phyloP scores from a whole-genome alignment of 2,888 invertebrate species.

The Zhuqinia jingwanae region DNA sequence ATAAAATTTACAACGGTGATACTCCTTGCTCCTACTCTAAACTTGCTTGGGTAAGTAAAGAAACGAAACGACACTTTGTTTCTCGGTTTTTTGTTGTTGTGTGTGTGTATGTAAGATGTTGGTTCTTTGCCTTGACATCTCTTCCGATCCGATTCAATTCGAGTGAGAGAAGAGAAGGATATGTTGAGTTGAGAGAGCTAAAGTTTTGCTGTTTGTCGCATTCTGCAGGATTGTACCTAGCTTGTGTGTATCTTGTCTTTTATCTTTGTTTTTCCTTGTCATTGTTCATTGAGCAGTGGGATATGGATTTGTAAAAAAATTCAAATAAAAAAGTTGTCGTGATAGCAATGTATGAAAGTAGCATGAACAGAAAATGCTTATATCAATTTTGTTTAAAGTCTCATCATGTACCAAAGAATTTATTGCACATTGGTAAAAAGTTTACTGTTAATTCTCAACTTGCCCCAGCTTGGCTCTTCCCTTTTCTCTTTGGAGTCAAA shows the following conservation, averaged over 20 bases:
- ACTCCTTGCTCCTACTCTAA: not conserved
- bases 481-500: no score
- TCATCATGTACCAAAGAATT: no score
- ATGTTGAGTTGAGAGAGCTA: no score
- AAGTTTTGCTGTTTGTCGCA: no score
- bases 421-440: no score
- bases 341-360: not conserved
- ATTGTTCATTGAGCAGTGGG: conserved; percentile 56
- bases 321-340: not conserved
- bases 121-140: conserved; percentile 65
- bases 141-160: no score
- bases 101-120: not conserved
- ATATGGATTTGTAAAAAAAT: not conserved
- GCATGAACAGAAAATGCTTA: not conserved
- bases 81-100: conserved; percentile 22
- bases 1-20: not conserved
- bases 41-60: not conserved
- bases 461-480: no score
- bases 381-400: no score
- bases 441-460: no score
- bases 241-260: conserved; percentile 42
- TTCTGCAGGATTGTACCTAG: conserved; percentile 48
- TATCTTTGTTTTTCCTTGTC: conserved; percentile 35
- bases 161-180: no score
- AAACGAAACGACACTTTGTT: conserved; percentile 50